Conservation (phyloP, 2,888 invertebrate genomes). For the Caenorhabditis sp. region DNA sequence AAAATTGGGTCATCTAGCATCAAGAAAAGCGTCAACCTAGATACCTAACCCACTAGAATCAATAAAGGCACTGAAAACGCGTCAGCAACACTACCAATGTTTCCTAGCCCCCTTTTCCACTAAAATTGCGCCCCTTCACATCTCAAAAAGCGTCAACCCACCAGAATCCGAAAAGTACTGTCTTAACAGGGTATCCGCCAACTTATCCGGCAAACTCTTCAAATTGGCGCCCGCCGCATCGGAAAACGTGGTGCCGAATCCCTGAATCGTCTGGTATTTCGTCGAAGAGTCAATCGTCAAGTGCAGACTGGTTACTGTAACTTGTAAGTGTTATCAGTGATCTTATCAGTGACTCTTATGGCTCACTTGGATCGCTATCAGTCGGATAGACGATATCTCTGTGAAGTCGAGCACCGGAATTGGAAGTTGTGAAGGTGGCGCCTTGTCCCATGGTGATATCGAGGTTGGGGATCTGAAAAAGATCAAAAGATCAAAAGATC, state of each 20-base stretch:
- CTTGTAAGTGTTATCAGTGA: background rate
- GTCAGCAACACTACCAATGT: too few species aligned
- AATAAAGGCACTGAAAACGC: too few species aligned
- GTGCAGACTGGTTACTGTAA: slow-evolving; percentile 49
- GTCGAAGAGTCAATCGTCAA: slow-evolving; percentile 51
- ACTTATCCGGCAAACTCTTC: slow-evolving; percentile 46
- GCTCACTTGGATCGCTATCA: slow-evolving; percentile 50
- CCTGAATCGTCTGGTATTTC: slow-evolving; percentile 49
- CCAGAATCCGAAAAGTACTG: slow-evolving; percentile 58
- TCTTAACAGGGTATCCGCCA: slow-evolving; percentile 41
- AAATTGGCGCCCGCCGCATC: slow-evolving; percentile 56
- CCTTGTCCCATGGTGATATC: slow-evolving; percentile 62
- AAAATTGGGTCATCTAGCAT: too few species aligned
- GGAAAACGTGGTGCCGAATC: slow-evolving; percentile 57
- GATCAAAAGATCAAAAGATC: background rate
- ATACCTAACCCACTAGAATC: too few species aligned
- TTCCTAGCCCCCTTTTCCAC: too few species aligned
- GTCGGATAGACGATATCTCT: slow-evolving; percentile 56
- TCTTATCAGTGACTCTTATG: background rate
- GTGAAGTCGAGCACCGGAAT: slow-evolving; percentile 65
- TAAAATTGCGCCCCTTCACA: background rate
- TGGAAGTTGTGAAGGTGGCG: slow-evolving; percentile 62
- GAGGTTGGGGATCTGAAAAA: slow-evolving; percentile 21
- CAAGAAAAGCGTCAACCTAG: too few species aligned
- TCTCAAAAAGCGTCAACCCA: slow-evolving; percentile 1